Conservation (phyloP, 2,797 vertebrate genomes). For the Acanthiza pusilla region DNA sequence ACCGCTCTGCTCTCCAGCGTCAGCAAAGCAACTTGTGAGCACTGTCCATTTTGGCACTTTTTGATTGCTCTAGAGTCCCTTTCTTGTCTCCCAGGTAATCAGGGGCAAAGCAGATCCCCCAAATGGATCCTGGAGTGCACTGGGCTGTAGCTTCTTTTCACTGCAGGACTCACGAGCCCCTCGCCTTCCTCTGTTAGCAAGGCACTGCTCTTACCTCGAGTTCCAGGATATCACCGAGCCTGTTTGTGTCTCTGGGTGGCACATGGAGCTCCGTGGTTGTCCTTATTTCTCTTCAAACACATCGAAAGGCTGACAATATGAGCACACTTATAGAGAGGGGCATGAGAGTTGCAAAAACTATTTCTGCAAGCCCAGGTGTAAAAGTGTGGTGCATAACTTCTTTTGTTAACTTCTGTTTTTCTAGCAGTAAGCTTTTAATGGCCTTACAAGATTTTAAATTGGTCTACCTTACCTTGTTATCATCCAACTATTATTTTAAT, state of each 20-base stretch:
- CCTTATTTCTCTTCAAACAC: neutral
- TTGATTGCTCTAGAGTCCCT: neutral
- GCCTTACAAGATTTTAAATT: neutral
- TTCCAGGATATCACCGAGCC: neutral
- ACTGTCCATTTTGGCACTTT: neutral
- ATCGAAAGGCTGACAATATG: neutral
- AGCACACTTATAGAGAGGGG: neutral
- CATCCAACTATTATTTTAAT: neutral
- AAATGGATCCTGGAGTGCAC: neutral
- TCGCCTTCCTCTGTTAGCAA: neutral
- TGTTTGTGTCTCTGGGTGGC: neutral
- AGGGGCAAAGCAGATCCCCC: neutral
- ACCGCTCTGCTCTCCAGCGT: rapidly evolving
- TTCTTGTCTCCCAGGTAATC: neutral
- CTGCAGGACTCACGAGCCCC: neutral
- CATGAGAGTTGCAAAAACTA: neutral
- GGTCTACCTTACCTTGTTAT: neutral
- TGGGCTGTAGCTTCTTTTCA: neutral
- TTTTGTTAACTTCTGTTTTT: neutral
- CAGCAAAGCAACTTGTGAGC: neutral
- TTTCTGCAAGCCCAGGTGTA: neutral
- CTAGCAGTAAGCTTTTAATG: neutral
- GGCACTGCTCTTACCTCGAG: neutral
- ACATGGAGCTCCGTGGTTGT: neutral
- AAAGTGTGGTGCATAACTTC: neutral